Conservation (phyloP, 2,797 vertebrate genomes). For the Halcyon badia region DNA sequence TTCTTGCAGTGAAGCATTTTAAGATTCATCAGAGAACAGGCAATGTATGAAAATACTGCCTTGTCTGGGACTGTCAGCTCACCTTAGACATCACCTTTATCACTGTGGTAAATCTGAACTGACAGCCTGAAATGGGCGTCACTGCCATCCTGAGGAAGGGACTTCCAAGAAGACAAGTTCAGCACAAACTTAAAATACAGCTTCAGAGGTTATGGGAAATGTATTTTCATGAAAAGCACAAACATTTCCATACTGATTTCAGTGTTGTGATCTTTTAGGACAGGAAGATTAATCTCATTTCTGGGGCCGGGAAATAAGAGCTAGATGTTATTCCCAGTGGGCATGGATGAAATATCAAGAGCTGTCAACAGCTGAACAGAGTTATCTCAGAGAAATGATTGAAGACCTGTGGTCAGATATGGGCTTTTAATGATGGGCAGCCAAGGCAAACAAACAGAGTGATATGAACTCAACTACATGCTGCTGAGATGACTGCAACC, state of each 20-base stretch:
- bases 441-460: background rate
- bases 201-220: background rate
- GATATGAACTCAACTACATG: background rate
- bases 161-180: background rate
- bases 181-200: background rate
- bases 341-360: slow-evolving; percentile 24
- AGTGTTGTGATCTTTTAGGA: slow-evolving; percentile 14
- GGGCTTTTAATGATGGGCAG: background rate
- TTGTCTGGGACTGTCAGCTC: background rate
- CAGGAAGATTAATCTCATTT: slow-evolving; percentile 21
- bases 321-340: background rate
- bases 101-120: background rate
- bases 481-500: background rate
- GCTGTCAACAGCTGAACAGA: slow-evolving; percentile 19
- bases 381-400: background rate
- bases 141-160: background rate
- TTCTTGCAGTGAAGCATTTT: background rate
- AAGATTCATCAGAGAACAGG: background rate
- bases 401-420: slow-evolving; percentile 16
- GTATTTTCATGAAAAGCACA: background rate
- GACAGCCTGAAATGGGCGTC: background rate
- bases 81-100: background rate
- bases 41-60: background rate
- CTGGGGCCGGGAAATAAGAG: background rate
- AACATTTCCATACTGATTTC: background rate